phyloP scores from a whole-genome alignment of 2,888 invertebrate genomes.

The Caenorhabditis sp. region DNA sequence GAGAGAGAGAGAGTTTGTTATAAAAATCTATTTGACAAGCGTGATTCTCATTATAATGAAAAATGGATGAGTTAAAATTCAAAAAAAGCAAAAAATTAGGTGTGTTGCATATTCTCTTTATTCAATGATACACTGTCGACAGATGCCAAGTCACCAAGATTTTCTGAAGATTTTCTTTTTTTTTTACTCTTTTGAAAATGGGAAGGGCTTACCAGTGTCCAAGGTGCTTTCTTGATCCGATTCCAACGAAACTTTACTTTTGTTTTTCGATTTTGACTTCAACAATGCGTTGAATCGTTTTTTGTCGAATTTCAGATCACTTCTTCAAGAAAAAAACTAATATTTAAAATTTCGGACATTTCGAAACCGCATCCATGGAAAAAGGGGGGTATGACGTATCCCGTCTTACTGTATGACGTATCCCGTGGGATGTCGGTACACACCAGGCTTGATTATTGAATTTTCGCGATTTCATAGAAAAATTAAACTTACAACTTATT shows the following conservation, averaged over 20 bases:
- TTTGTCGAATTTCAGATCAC: not conserved
- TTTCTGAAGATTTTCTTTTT: slow-evolving; percentile 14
- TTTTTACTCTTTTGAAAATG: too few relatives aligned
- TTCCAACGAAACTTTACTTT: not conserved
- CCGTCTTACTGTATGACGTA: too few relatives aligned
- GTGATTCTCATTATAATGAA: too few relatives aligned
- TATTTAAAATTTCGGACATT: too few relatives aligned
- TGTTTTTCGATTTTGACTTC: not conserved
- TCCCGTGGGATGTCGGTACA: too few relatives aligned
- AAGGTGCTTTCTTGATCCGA: not conserved
- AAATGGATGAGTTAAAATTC: not conserved
- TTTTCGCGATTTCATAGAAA: too few relatives aligned
- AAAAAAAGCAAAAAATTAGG: not conserved
- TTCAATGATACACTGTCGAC: not conserved
- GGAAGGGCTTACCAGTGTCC: not conserved
- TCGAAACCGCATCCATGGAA: too few relatives aligned
- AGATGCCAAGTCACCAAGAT: slow-evolving; percentile 1
- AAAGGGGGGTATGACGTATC: too few relatives aligned
- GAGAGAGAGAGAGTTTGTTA: not conserved
- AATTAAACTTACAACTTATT: not conserved
- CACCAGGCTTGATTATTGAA: too few relatives aligned
- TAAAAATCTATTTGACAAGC: not conserved
- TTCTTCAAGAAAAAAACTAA: not conserved
- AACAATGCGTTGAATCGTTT: not conserved
- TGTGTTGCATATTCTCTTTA: slow-evolving; percentile 1